Evolutionary conservation across 1,140 invertebrate species (phyloP).

Genomic region (Drosophila truncata): DNA sequence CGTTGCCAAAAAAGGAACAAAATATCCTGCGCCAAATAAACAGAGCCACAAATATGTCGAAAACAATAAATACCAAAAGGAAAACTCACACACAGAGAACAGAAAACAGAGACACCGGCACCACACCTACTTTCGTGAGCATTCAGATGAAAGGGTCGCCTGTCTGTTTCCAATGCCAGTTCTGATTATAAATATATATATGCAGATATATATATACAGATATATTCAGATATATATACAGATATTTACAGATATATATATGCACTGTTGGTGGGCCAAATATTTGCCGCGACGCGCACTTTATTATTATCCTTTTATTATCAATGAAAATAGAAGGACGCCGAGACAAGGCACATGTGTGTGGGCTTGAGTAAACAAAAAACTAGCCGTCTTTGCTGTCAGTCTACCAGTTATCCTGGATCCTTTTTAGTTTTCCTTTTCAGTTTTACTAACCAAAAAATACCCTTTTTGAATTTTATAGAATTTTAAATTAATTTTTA

Average conservation of each 20-base stretch:
- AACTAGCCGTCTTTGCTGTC: constrained; percentile 48
- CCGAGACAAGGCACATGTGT: background rate
- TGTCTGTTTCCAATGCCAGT: constrained; percentile 32
- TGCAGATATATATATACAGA: background rate
- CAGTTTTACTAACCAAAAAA: background rate
- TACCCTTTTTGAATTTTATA: background rate
- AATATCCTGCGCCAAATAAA: constrained; percentile 59
- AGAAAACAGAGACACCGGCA: constrained; percentile 7
- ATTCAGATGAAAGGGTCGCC: constrained; percentile 62
- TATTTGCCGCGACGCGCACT: constrained; percentile 76
- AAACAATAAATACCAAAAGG: constrained; percentile 76
- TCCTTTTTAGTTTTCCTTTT: constrained; percentile 17
- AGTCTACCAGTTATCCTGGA: constrained; percentile 3
- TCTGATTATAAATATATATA: constrained; percentile 8
- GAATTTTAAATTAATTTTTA: background rate
- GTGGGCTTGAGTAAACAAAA: constrained; percentile 65
- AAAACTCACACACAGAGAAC: too few relatives aligned
- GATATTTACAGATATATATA: background rate
- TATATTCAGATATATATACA: background rate
- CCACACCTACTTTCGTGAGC: constrained; percentile 48
- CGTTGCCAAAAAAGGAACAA: background rate
- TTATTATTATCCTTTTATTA: constrained; percentile 83
- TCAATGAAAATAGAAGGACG: constrained; percentile 68
- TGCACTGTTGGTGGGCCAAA: constrained; percentile 34
- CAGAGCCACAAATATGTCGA: constrained; percentile 72